These are phyloP conservation scores for Chrysolina oricalcia DNA, from an alignment of 2,888 invertebrate species.

Conservation along the genomic window DNA sequence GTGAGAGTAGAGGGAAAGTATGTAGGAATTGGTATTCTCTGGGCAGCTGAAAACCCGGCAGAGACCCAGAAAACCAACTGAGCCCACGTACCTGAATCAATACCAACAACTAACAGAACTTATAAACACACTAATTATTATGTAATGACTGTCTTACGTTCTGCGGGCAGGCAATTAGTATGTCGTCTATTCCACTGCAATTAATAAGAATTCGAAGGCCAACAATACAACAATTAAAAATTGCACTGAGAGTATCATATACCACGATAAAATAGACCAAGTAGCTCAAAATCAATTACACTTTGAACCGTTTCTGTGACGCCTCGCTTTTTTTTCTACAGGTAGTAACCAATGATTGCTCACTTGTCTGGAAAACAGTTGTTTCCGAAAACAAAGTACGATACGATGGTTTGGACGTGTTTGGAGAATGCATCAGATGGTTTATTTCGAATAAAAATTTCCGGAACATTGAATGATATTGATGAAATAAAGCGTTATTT, in stretches of 20 bases:
- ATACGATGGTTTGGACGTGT: no score
- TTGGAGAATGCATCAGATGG: no score
- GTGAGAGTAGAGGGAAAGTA: no score
- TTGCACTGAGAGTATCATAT: not conserved
- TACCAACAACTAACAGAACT: not conserved
- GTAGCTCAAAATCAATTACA: not conserved
- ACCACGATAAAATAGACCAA: not conserved
- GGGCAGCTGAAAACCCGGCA: no score
- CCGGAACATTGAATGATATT: no score
- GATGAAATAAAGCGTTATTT: no score
- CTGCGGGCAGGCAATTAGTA: not conserved
- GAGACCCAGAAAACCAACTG: not conserved
- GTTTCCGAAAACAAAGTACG: no score
- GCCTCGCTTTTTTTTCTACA: not conserved
- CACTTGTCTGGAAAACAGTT: no score
- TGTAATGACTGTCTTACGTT: not conserved
- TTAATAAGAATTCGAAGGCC: not conserved
- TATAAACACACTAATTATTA: not conserved
- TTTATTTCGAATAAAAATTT: no score
- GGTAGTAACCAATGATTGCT: not conserved
- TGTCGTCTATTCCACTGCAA: not conserved
- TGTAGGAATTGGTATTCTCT: no score
- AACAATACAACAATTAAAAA: not conserved
- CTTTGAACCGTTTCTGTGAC: not conserved
- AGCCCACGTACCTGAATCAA: not conserved